Evolutionary conservation across 2,888 invertebrate genomes (phyloP).

Genomic region (Drosophila limbata): DNA sequence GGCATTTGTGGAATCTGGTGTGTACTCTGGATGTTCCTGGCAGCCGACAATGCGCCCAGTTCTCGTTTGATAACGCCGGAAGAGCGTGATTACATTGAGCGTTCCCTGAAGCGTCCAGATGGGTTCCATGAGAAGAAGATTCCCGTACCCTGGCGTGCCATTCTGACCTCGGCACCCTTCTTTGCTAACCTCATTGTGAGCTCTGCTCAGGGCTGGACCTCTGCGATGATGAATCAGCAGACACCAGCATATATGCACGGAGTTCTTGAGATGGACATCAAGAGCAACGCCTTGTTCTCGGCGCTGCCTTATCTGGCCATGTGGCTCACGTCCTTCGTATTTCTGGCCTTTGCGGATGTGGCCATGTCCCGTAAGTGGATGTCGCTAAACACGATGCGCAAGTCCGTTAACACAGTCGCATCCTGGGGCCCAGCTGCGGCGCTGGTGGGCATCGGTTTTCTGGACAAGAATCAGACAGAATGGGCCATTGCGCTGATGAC

Average conservation of each 20-base stretch:
- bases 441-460: conserved; percentile 86
- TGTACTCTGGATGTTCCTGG: conserved; percentile 86
- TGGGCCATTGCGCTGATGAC: conserved; percentile 86
- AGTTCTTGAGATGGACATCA: conserved; percentile 87
- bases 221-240: conserved; percentile 89
- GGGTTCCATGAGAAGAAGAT: conserved; percentile 74
- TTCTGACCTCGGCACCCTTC: conserved; percentile 88
- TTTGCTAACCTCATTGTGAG: conserved; percentile 86
- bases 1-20: conserved; percentile 86
- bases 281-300: conserved; percentile 86
- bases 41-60: conserved; percentile 87
- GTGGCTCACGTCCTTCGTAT: conserved; percentile 86
- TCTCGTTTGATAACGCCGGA: conserved; percentile 86
- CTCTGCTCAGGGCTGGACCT: conserved; percentile 89
- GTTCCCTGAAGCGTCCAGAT: conserved; percentile 34
- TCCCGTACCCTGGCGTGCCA: conserved; percentile 88
- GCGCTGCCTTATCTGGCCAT: conserved; percentile 86
- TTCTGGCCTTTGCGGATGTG: conserved; percentile 85
- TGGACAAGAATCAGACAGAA: conserved; percentile 83
- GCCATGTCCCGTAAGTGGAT: conserved; percentile 81
- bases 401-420: conserved; percentile 74
- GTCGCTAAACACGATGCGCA: conserved; percentile 51
- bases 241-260: conserved; percentile 89
- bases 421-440: conserved; percentile 86
- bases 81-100: conserved; percentile 86